A percentile compares a stretch with the other conserved stretches of the same genome.
Conservation (phyloP, 2,888 invertebrate genomes). For the Epistrophella euchroma region DNA sequence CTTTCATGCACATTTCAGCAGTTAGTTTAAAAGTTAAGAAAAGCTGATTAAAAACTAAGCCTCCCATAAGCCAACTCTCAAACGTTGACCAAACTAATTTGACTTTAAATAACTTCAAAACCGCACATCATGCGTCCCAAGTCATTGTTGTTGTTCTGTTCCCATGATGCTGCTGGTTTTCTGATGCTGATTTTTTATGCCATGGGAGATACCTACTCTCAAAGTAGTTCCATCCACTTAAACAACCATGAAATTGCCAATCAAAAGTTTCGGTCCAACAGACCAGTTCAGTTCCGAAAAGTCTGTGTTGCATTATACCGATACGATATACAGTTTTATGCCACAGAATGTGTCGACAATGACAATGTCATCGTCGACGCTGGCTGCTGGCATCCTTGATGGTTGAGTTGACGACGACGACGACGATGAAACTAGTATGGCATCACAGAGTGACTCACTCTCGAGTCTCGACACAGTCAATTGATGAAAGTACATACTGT, state of each 20-base stretch:
- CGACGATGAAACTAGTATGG: slow-evolving; percentile 30
- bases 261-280: slow-evolving; percentile 64
- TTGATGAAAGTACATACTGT: slow-evolving; percentile 38
- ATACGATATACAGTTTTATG: background rate
- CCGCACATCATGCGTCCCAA: slow-evolving; percentile 38
- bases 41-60: slow-evolving; percentile 21
- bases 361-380: slow-evolving; percentile 25
- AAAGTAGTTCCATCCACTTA: slow-evolving; percentile 54
- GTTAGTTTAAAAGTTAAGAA: slow-evolving; percentile 3
- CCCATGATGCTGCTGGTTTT: background rate
- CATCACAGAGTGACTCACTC: slow-evolving; percentile 3
- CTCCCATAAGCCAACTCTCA: slow-evolving; percentile 23
- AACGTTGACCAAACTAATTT: slow-evolving; percentile 65
- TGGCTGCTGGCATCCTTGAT: background rate
- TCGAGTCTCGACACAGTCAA: slow-evolving; percentile 46
- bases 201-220: slow-evolving; percentile 37
- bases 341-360: slow-evolving; percentile 59
- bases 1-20: background rate
- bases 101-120: slow-evolving; percentile 57
- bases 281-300: background rate
- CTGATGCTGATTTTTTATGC: slow-evolving; percentile 32
- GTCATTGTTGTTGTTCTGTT: slow-evolving; percentile 7
- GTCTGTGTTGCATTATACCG: slow-evolving; percentile 22
- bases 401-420: slow-evolving; percentile 19
- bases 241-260: slow-evolving; percentile 71